Percentiles rank a stretch among this genome's conserved stretches.
Evolutionary conservation across 2,797 vertebrate genomes (phyloP).

Genomic region (Prunella strophiata): DNA sequence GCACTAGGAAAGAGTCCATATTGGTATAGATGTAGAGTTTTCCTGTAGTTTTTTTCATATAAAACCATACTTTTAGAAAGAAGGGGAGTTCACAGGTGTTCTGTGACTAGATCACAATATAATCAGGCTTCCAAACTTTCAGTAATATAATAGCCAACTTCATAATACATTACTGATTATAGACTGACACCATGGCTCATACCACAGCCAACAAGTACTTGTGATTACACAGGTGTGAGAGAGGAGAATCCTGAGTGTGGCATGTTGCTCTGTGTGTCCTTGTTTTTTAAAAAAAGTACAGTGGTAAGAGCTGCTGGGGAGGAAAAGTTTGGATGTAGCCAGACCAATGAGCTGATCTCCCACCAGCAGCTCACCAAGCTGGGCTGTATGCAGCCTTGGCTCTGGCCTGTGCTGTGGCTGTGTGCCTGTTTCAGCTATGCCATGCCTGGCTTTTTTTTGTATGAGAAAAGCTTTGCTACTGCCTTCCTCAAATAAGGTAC

Average conservation of each 20-base stretch:
- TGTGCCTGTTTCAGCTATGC: neutral
- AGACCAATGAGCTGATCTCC: neutral
- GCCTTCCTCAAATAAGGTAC: neutral
- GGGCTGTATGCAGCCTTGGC: neutral
- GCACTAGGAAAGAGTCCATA: neutral
- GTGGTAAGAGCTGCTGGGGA: neutral
- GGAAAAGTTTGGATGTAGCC: neutral
- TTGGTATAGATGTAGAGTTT: neutral
- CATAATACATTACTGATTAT: neutral
- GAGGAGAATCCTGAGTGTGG: neutral
- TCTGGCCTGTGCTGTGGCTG: neutral
- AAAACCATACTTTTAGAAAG: neutral
- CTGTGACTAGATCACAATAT: neutral
- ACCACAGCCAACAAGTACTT: neutral
- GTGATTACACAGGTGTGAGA: neutral
- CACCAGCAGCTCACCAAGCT: rapidly evolving
- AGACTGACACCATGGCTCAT: neutral
- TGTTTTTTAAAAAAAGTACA: neutral
- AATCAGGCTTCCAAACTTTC: neutral
- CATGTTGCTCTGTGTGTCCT: neutral
- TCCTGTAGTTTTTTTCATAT: neutral
- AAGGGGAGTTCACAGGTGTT: neutral
- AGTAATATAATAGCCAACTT: neutral
- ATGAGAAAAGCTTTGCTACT: neutral
- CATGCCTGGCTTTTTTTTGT: neutral